phyloP scores from a whole-genome alignment of 2,113 vertebrate genomes.

The Toxotes chatareus region DNA sequence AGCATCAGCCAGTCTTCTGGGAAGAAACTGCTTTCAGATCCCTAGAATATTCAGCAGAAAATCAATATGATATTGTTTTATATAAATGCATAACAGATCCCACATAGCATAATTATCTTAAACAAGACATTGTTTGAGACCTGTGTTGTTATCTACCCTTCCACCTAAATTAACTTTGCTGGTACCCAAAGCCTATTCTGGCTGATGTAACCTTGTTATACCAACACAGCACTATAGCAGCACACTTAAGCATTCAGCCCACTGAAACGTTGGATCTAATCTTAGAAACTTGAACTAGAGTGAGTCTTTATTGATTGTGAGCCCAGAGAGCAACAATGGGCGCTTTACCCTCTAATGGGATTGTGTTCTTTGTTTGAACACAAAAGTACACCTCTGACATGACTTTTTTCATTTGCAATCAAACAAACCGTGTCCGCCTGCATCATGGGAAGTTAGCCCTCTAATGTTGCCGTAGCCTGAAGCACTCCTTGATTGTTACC shows the following conservation, averaged over 20 bases:
- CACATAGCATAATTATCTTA: constrained; percentile 39
- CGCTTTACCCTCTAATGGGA: constrained; percentile 74
- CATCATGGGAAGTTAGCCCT: constrained; percentile 62
- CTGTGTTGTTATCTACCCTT: constrained; percentile 55
- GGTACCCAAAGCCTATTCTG: constrained; percentile 40
- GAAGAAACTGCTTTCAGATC: constrained; percentile 10
- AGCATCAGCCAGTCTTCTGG: not conserved
- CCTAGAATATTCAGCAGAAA: not conserved
- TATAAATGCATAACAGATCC: constrained; percentile 10
- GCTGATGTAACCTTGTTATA: constrained; percentile 64
- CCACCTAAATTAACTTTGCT: constrained; percentile 55
- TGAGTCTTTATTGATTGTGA: constrained; percentile 78
- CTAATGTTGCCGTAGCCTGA: constrained; percentile 58
- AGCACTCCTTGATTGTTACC: constrained; percentile 68
- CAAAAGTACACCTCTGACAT: constrained; percentile 74
- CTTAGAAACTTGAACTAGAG: constrained; percentile 68
- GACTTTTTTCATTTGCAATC: constrained; percentile 77
- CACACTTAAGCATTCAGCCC: constrained; percentile 66
- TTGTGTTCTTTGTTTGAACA: constrained; percentile 80
- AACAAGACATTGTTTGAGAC: constrained; percentile 42
- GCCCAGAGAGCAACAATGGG: constrained; percentile 64
- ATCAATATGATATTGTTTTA: constrained; percentile 34
- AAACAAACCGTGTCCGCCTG: constrained; percentile 69
- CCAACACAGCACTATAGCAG: constrained; percentile 28
- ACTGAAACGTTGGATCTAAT: constrained; percentile 70